These are phyloP conservation scores for Copidosoma floridanum DNA, from an alignment of 1,140 invertebrate species.

Conservation along the genomic window DNA sequence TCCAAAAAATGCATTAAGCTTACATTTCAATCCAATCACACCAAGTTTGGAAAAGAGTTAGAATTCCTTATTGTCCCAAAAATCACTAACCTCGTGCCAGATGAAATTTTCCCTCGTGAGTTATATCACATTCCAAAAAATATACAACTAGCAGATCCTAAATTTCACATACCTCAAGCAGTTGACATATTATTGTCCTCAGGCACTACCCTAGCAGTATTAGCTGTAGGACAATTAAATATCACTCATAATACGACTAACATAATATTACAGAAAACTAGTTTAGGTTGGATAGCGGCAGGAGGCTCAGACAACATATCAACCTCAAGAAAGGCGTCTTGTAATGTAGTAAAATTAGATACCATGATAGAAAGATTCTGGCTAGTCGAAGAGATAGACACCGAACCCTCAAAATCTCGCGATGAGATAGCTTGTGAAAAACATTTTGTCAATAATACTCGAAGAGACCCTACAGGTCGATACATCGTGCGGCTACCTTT, in stretches of 20 bases:
- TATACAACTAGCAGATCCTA: conserved; percentile 5
- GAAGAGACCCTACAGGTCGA: not conserved
- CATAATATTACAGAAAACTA: not conserved
- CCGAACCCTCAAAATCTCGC: not conserved
- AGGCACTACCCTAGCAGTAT: not conserved
- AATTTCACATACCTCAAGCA: not conserved
- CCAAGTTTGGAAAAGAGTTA: not conserved
- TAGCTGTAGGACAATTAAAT: conserved; percentile 8
- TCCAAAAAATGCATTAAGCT: not conserved
- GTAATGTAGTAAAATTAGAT: not conserved
- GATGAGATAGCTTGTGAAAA: not conserved
- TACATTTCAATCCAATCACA: not conserved
- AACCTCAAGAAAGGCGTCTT: not conserved
- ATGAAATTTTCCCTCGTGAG: not conserved
- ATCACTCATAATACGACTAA: not conserved
- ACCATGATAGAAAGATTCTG: not conserved
- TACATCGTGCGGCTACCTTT: not conserved
- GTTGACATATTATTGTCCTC: not conserved
- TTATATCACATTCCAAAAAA: not conserved
- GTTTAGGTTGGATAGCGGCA: not conserved
- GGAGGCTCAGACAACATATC: not conserved
- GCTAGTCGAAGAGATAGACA: not conserved
- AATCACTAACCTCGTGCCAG: not conserved
- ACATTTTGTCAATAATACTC: not conserved
- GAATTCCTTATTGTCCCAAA: not conserved